Percentiles rank a stretch among this genome's conserved stretches.
Conservation (phyloP, 2,113 vertebrate genomes). For the Anolis carolinensis region DNA sequence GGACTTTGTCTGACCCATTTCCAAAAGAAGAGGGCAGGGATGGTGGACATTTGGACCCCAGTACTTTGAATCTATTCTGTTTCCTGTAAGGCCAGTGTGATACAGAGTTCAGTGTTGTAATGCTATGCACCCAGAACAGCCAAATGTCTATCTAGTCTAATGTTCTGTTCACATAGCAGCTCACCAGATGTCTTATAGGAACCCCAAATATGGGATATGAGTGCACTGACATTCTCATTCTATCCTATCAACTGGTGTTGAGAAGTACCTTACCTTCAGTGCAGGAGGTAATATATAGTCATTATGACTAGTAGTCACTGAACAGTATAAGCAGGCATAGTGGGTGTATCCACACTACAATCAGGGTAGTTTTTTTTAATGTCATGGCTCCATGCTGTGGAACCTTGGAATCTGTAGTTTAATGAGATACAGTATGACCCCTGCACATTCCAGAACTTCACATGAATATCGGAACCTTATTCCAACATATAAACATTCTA, state of each 20-base stretch:
- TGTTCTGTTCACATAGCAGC: neutral
- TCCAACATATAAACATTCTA: too few species aligned
- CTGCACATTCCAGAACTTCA: too few species aligned
- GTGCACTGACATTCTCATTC: neutral
- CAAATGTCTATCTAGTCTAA: neutral
- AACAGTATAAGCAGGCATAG: neutral
- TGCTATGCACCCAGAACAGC: neutral
- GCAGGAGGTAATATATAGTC: neutral
- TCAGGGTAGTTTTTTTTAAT: too few species aligned
- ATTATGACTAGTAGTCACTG: neutral
- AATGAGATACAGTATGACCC: too few species aligned
- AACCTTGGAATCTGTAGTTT: too few species aligned
- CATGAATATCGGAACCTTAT: too few species aligned
- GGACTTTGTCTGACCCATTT: neutral
- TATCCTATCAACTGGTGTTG: too few species aligned
- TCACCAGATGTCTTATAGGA: neutral
- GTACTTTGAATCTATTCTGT: neutral
- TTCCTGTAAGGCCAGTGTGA: neutral
- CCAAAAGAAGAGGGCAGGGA: neutral
- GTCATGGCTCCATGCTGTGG: too few species aligned
- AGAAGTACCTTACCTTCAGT: neutral
- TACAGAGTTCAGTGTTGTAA: too few species aligned
- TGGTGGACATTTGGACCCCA: neutral
- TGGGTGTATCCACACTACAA: too few species aligned
- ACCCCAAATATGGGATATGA: neutral